Evolutionary conservation across 2,113 vertebrate species (phyloP).

Genomic region (Setophaga petechia): DNA sequence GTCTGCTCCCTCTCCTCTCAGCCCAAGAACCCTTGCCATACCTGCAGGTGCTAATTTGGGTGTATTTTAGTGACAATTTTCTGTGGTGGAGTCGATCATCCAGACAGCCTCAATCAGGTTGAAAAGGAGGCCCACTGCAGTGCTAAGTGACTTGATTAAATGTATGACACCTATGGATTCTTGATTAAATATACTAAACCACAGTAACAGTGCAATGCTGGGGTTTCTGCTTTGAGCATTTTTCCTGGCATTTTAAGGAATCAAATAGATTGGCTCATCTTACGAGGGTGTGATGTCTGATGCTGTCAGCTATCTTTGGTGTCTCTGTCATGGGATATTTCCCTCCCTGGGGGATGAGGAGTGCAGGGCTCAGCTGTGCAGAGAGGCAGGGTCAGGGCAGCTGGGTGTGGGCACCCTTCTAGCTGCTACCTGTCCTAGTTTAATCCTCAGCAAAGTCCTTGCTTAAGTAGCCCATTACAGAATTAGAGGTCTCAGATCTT

Average conservation of each 20-base stretch:
- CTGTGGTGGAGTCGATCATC: neutral
- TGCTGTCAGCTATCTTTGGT: neutral
- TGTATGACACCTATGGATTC: neutral
- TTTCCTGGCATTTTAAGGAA: neutral
- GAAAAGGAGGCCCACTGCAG: neutral
- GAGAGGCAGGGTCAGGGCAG: neutral
- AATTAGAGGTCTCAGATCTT: neutral
- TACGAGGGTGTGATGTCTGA: neutral
- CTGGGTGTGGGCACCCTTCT: neutral
- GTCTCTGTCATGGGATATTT: neutral
- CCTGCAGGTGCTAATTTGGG: neutral
- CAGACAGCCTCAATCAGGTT: neutral
- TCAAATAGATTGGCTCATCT: rapidly evolving
- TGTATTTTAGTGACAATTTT: neutral
- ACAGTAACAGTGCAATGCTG: neutral
- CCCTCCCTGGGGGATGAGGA: neutral
- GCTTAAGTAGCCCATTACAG: neutral
- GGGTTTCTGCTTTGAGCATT: neutral
- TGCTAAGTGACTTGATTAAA: neutral
- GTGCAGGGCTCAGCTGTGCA: neutral
- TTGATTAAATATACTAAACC: neutral
- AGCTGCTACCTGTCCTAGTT: neutral
- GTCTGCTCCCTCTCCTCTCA: neutral
- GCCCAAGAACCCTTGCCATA: neutral
- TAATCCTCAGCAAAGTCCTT: neutral